Percentiles rank a stretch among this genome's conserved stretches.
Evolutionary conservation across 2,113 vertebrate genomes (phyloP).

Genomic region (Corythoichthys intestinalis): DNA sequence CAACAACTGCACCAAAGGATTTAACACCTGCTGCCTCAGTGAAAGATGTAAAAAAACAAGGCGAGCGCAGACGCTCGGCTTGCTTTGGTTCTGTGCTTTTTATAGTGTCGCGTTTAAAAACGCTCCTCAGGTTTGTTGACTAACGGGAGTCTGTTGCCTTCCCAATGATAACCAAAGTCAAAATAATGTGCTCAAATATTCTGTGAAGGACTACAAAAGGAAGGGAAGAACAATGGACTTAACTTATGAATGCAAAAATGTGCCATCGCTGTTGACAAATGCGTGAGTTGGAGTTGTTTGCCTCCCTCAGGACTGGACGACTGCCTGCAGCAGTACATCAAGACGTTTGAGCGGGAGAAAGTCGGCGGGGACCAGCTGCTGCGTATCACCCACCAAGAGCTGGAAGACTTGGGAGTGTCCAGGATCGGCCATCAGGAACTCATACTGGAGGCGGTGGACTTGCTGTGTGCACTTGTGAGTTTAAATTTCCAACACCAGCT

Average conservation of each 20-base stretch:
- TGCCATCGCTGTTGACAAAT: neutral
- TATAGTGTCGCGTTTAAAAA: conserved; percentile 29
- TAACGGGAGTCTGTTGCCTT: conserved; percentile 34
- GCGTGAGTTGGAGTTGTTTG: conserved; percentile 1
- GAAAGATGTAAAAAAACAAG: conserved; percentile 35
- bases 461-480: conserved; percentile 77
- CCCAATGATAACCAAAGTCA: conserved; percentile 16
- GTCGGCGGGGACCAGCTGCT: conserved; percentile 76
- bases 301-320: conserved; percentile 71
- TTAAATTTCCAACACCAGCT: conserved; percentile 24
- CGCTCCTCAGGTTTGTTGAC: conserved; percentile 21
- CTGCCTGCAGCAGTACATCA: conserved; percentile 79
- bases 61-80: conserved; percentile 13
- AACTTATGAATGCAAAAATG: neutral
- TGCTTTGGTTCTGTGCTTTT: conserved; percentile 26
- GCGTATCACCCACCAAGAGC: conserved; percentile 78
- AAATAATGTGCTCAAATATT: conserved; percentile 29
- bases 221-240: neutral
- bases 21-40: conserved; percentile 44
- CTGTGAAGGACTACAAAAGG: conserved; percentile 6
- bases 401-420: conserved; percentile 77
- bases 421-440: conserved; percentile 78
- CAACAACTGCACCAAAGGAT: conserved; percentile 16
- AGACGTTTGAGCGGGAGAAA: conserved; percentile 76
- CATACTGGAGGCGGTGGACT: conserved; percentile 76